Percentiles rank a stretch among this genome's conserved stretches.
These are phyloP conservation scores for Bovichtus diacanthus DNA, from an alignment of 2,797 vertebrate species.

Conservation along the genomic window DNA sequence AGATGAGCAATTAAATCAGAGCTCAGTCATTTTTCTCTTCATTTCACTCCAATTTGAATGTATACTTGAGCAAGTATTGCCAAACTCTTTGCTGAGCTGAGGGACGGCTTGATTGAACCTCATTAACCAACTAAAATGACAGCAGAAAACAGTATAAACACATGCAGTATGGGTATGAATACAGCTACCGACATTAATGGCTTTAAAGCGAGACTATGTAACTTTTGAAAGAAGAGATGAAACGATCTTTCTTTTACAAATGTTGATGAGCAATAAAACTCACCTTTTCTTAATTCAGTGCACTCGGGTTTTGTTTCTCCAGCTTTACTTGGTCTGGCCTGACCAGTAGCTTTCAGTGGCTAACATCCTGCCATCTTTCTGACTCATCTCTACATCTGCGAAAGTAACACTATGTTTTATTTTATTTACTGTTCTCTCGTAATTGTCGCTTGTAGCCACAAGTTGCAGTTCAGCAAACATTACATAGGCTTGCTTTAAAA, in stretches of 20 bases:
- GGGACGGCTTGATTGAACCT: conserved; percentile 36
- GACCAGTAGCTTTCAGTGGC: neutral
- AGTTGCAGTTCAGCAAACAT: neutral
- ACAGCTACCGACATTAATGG: conserved; percentile 28
- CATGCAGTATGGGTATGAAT: conserved; percentile 30
- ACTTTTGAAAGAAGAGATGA: neutral
- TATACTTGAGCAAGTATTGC: conserved; percentile 38
- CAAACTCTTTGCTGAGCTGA: conserved; percentile 74
- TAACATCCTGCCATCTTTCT: neutral
- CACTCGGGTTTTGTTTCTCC: neutral
- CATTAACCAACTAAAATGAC: conserved; percentile 56
- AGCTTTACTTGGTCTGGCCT: neutral
- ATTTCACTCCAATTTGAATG: conserved; percentile 20
- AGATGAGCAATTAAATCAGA: conserved; percentile 9
- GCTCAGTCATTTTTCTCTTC: neutral
- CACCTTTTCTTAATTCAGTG: neutral
- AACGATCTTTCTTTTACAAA: neutral
- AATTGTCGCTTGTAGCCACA: neutral
- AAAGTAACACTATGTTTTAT: neutral
- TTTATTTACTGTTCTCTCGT: neutral
- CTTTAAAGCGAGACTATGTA: neutral
- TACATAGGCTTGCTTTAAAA: neutral
- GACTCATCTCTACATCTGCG: neutral
- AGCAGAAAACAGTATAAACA: neutral
- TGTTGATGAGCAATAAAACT: neutral